Percentiles rank a stretch among this genome's conserved stretches.
Evolutionary conservation across 1,140 invertebrate species (phyloP).

Genomic region (Radopholus similis): DNA sequence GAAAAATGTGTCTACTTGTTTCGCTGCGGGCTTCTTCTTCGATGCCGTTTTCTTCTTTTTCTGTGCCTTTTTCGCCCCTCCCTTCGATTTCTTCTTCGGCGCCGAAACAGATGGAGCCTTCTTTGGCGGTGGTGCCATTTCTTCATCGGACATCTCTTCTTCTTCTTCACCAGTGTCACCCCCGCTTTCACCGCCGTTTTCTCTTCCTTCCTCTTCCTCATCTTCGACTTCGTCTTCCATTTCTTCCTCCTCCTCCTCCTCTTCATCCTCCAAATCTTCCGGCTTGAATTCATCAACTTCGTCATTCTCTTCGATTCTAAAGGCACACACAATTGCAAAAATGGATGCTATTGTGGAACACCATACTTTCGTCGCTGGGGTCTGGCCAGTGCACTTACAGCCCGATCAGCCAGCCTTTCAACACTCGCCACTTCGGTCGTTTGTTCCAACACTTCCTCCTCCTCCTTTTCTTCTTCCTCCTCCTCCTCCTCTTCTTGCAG

Average conservation of each 20-base stretch:
- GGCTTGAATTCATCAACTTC: constrained; percentile 28
- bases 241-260: constrained; percentile 9
- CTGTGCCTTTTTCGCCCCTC: not conserved
- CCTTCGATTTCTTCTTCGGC: constrained; percentile 1
- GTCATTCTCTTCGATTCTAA: constrained; percentile 18
- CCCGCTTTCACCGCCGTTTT: not conserved
- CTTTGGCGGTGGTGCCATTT: not conserved
- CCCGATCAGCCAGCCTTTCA: not conserved
- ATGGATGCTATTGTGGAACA: not conserved
- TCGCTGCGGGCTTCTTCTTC: not conserved
- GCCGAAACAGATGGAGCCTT: not conserved
- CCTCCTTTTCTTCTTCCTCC: constrained; percentile 2
- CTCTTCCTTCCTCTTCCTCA: not conserved
- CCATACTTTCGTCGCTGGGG: not conserved
- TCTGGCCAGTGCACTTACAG: constrained; percentile 1
- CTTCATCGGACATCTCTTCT: constrained; percentile 21
- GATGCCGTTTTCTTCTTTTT: not conserved
- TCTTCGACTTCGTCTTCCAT: constrained; percentile 15
- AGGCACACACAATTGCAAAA: not conserved
- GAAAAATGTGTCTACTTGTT: not conserved
- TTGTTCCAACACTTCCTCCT: not conserved
- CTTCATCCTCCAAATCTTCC: constrained; percentile 20
- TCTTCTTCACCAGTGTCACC: constrained; percentile 16
- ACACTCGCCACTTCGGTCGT: not conserved
- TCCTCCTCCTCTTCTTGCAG: constrained; percentile 24